Evolutionary conservation across 2,888 invertebrate genomes (phyloP).

Genomic region (Hypomecis atomaria): DNA sequence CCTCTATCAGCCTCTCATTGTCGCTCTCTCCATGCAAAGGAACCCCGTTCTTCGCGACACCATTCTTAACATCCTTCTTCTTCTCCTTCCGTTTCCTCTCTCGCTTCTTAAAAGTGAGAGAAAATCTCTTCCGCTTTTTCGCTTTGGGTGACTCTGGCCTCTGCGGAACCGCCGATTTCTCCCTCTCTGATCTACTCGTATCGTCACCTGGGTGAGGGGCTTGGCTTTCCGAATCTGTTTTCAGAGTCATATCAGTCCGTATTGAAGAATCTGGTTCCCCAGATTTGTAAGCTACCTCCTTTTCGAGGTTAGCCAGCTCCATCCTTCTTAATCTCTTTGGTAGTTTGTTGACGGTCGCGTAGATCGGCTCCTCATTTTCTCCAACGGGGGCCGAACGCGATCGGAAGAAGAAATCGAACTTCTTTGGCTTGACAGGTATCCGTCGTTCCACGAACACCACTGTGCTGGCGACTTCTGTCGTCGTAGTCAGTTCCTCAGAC

Average conservation of each 20-base stretch:
- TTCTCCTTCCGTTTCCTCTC: constrained; percentile 78
- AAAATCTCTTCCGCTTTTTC: constrained; percentile 78
- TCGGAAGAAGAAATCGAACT: constrained; percentile 79
- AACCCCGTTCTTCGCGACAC: constrained; percentile 65
- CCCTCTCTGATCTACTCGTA: constrained; percentile 77
- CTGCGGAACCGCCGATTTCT: constrained; percentile 70
- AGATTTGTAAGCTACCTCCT: constrained; percentile 77
- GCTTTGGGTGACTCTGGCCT: constrained; percentile 77
- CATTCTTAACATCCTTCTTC: constrained; percentile 72
- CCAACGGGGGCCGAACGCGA: constrained; percentile 82
- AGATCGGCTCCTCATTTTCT: constrained; percentile 79
- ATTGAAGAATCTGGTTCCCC: constrained; percentile 75
- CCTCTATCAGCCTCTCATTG: constrained; percentile 77
- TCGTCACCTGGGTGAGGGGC: constrained; percentile 74
- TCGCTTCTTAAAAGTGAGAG: constrained; percentile 77
- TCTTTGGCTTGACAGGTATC: constrained; percentile 77
- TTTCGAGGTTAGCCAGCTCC: constrained; percentile 78
- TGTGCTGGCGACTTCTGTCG: constrained; percentile 81
- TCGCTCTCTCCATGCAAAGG: constrained; percentile 70
- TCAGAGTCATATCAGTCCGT: constrained; percentile 71
- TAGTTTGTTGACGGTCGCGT: constrained; percentile 80
- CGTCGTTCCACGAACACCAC: constrained; percentile 80
- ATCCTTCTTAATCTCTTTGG: constrained; percentile 79
- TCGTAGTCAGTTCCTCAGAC: constrained; percentile 74
- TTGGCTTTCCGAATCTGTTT: constrained; percentile 77